Conservation (phyloP, 2,113 vertebrate species). For the Centropus unirufus region DNA sequence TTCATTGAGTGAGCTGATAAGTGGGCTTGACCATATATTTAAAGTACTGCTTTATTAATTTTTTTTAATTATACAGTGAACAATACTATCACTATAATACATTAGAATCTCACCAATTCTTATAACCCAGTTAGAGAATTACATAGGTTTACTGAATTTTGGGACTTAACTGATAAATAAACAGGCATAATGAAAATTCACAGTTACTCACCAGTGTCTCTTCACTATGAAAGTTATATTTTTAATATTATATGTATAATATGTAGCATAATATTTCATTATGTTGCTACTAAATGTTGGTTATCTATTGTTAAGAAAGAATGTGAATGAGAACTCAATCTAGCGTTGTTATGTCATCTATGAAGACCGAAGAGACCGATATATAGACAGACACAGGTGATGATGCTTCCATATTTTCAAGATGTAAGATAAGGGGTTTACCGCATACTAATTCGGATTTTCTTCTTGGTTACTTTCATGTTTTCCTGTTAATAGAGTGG, state of each 20-base stretch:
- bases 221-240: neutral
- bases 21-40: neutral
- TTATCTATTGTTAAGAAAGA: neutral
- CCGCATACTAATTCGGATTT: neutral
- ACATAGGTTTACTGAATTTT: neutral
- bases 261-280: neutral
- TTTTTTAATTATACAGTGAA: neutral
- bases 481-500: neutral
- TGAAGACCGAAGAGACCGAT: neutral
- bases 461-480: neutral
- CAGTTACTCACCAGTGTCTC: neutral
- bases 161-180: neutral
- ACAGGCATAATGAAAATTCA: neutral
- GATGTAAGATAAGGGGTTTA: neutral
- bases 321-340: neutral
- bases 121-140: neutral
- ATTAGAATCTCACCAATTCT: neutral
- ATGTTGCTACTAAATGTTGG: neutral
- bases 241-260: neutral
- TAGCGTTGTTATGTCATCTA: neutral
- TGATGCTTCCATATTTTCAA: neutral
- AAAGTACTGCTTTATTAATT: slow-evolving; percentile 20
- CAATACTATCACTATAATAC: neutral
- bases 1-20: slow-evolving; percentile 17
- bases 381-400: neutral